These are phyloP conservation scores for Hyaena hyaena DNA, from an alignment of 2,113 vertebrate genomes.

Conservation along the genomic window DNA sequence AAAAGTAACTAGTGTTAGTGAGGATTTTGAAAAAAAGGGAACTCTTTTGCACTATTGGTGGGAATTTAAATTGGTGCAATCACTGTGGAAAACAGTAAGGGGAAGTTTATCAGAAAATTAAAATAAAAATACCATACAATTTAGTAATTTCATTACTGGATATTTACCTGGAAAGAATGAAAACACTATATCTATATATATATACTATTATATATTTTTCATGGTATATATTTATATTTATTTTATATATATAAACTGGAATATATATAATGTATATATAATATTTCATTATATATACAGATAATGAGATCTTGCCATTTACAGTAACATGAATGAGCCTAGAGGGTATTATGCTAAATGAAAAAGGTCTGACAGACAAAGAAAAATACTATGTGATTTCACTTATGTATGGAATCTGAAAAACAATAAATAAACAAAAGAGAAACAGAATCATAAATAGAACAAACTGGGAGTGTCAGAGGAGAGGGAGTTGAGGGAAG, in stretches of 20 bases:
- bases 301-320: not conserved
- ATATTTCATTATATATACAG: not conserved
- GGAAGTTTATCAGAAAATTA: not conserved
- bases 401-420: not conserved
- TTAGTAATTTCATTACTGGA: not conserved
- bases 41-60: not conserved
- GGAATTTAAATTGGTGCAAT: not conserved
- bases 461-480: not conserved
- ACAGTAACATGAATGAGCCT: not conserved
- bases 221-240: too few relatives aligned
- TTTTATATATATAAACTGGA: too few relatives aligned
- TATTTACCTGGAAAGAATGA: not conserved
- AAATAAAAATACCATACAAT: not conserved
- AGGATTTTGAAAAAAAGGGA: not conserved
- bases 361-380: not conserved
- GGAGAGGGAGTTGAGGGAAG: not conserved
- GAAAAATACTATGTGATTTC: not conserved
- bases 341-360: not conserved
- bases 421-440: not conserved
- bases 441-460: not conserved
- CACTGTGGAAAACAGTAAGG: not conserved
- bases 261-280: not conserved
- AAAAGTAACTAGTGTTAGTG: not conserved
- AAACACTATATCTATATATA: not conserved
- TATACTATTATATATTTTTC: too few relatives aligned